A percentile compares a stretch with the other conserved stretches of the same genome.
Evolutionary conservation across 2,797 vertebrate genomes (phyloP).

Genomic region (Alauda arvensis): DNA sequence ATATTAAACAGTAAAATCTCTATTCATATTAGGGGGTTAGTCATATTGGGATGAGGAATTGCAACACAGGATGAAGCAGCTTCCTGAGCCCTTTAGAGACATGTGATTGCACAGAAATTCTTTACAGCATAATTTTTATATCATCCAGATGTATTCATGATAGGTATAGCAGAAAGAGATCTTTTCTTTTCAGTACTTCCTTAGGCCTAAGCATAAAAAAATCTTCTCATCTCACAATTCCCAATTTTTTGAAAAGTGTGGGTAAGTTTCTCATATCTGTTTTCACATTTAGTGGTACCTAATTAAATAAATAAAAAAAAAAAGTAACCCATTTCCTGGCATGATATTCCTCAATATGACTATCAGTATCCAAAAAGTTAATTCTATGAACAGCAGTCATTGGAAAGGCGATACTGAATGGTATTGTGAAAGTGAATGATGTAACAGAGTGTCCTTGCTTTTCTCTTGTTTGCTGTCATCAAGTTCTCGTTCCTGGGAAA

Average conservation of each 20-base stretch:
- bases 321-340: neutral
- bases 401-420: constrained; percentile 13
- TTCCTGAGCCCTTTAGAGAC: constrained; percentile 4
- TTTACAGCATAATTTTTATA: constrained; percentile 6
- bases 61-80: neutral
- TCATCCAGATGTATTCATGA: neutral
- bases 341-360: neutral
- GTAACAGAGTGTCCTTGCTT: constrained; percentile 30
- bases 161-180: neutral
- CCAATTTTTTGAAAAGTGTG: neutral
- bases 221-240: neutral
- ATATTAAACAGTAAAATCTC: constrained; percentile 31
- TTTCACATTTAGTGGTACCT: neutral
- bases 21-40: constrained; percentile 13
- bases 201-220: neutral
- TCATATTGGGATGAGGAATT: neutral
- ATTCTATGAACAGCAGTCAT: neutral
- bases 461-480: constrained; percentile 29
- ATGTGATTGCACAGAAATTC: neutral
- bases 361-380: neutral
- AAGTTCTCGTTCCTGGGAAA: constrained; percentile 29
- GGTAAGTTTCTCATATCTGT: neutral
- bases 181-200: neutral
- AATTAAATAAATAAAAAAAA: neutral
- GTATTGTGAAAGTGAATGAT: constrained; percentile 12